A percentile compares a stretch with the other conserved stretches of the same genome.
Evolutionary conservation across 2,113 vertebrate species (phyloP).

Genomic region (Periophthalmodon schlosseri): DNA sequence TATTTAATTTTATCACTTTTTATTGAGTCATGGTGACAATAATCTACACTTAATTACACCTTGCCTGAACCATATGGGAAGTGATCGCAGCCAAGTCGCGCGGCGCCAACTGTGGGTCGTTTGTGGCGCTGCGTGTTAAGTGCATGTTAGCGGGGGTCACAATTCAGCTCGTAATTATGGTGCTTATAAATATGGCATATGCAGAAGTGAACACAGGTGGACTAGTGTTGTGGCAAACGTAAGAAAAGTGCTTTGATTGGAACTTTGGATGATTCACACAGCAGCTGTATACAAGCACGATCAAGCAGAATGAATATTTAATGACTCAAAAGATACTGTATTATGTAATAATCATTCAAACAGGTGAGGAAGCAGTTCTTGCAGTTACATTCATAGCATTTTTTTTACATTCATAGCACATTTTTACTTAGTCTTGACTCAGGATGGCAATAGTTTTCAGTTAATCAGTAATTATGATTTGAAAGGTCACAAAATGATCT

Average conservation of each 20-base stretch:
- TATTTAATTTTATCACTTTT: not conserved
- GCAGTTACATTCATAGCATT: no score
- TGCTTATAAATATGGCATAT: not conserved
- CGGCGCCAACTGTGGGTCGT: not conserved
- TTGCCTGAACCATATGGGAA: slow-evolving; percentile 5
- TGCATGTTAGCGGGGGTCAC: slow-evolving; percentile 9
- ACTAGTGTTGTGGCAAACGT: not conserved
- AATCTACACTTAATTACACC: slow-evolving; percentile 11
- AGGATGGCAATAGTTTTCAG: no score
- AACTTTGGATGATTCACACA: not conserved
- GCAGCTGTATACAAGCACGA: no score
- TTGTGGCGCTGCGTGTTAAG: not conserved
- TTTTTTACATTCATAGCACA: no score
- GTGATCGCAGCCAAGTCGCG: not conserved
- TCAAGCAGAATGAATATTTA: no score
- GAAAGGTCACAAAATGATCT: no score
- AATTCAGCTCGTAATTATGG: not conserved
- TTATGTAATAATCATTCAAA: no score
- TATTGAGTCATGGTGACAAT: not conserved
- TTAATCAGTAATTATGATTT: no score
- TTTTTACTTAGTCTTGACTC: no score
- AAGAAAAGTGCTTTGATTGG: not conserved
- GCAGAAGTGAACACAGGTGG: not conserved
- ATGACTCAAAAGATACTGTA: no score
- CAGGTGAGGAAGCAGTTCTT: no score